Evolutionary conservation across 1,140 invertebrate species (phyloP), one percentile per base, ranked within the genome.

Genomic region (Telenomus remus): DNA sequence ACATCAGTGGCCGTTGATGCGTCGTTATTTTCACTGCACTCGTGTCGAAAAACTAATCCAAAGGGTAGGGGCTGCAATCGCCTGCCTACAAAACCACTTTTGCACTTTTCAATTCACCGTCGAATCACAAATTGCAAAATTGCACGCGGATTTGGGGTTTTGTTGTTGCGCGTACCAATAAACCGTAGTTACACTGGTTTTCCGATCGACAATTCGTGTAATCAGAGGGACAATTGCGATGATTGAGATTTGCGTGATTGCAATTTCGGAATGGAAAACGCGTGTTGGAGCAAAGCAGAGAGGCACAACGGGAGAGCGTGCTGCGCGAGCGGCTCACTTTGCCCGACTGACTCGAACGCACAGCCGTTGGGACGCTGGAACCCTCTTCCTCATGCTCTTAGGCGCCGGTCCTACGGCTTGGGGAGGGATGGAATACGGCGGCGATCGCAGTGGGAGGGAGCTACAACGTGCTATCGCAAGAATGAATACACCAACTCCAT

Each of bases 381-480:
- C 63, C 57, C 71, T 75, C 71, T 68, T 68, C 57, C 71, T 72
- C 54, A 57, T 72, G 59, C 69, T 66, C 63, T 75, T 75, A 51
- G 63, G 51, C 66, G 75, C 65, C 49, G 78, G 54, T 75, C 70
- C 71, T 64, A 65, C 63, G 55, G 49, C 51, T 47, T 51, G 61
- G 69, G 78, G 60, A 78, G 75, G 57, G 75, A 73, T 66, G 76
- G 53, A 64, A 66, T 37, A 66, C 55, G 53, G 49, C 79, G 79
- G 81, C 81, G 81, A 80, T 80, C 47, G 61, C 35, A 48, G 44
- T 35, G 35, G 61, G 63, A 56, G 61, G 70, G 70, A 66, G 63
- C 61, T 43, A 56, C 56, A 55, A 60, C 59, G 61, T 73, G 70
- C 70, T 65, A 65, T 65, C 61, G 70, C 61, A 44, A 66, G 55